Evolutionary conservation across 1,140 invertebrate species (phyloP), one percentile per base, ranked within the genome.

Genomic region (Anastatus disparis): DNA sequence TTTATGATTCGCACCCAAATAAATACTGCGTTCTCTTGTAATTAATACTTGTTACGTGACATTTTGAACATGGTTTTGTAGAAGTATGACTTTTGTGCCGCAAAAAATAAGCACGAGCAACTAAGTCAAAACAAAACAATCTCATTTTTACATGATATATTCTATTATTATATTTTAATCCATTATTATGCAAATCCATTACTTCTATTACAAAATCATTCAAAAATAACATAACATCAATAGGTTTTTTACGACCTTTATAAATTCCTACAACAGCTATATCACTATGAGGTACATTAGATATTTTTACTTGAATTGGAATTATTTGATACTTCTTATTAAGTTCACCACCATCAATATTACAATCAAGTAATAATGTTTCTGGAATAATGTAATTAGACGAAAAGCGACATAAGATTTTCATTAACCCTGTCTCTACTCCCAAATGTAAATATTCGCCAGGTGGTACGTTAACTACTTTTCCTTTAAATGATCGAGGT

Each of bases 381-480:
- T 44, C 17, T 13, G 26, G 3, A 3, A 61, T 67, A 29, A 74
- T 31, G 27, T 13, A 40, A 53, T 58, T 12, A 48, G 8, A 10
- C 0, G 66, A 15, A 42, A 38, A 17, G 2, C 15, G 7, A n/a
- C 26, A 2, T 17, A 71, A 50, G 26, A 52, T 71, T 24, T 44
- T 59, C 13, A 29, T 29, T 4, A 69, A 63, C 13, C 59, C 56
- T 17, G 26, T 8, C 53, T 63, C 31, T 2, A 69, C 53, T 2
- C 71, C 71, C 29, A 68, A 9, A 64, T 73, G 71, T 17, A 73
- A 29, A 55, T 73, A 68, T 68, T 73, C 71, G 42, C 65, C 71
- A 15, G 26, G 56, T 17, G 2, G n/a, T 35, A 69, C 26, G 15
- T 29, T 27, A 50, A 50, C 55, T 13, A 69, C 24, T 29, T 29